Evolutionary conservation across 2,888 invertebrate genomes (phyloP).

Genomic region (Minunthozetes semirufus): DNA sequence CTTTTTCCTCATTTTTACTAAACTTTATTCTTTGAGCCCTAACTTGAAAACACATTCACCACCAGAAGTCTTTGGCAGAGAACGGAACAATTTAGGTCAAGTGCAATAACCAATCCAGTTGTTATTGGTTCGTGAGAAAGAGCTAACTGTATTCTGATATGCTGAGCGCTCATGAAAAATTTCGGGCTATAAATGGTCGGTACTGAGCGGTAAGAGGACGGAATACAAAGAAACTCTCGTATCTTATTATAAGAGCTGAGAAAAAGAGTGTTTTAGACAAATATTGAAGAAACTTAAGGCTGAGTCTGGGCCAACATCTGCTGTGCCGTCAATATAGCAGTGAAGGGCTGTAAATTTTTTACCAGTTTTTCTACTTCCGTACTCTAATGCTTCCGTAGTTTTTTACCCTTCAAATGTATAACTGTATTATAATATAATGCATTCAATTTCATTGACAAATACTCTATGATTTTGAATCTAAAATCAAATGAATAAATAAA

Average conservation of each 20-base stretch:
- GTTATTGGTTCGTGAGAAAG: neutral
- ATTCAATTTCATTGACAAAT: too few species aligned
- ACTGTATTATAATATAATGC: too few species aligned
- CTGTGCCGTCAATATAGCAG: constrained; percentile 2
- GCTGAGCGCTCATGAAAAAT: neutral
- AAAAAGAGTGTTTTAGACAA: neutral
- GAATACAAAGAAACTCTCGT: constrained; percentile 13
- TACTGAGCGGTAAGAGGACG: neutral
- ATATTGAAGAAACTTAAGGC: constrained; percentile 2
- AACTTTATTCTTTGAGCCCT: too few species aligned
- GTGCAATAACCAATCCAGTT: constrained; percentile 24
- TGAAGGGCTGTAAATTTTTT: neutral
- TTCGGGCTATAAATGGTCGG: too few species aligned
- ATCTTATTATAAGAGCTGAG: constrained; percentile 10
- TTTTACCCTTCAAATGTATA: too few species aligned
- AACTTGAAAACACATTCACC: too few species aligned
- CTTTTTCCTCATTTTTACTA: too few species aligned
- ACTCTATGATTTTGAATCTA: too few species aligned
- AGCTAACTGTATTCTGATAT: neutral
- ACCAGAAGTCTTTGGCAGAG: constrained; percentile 16
- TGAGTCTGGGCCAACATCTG: neutral
- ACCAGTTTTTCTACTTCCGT: neutral
- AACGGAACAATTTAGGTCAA: constrained; percentile 19
- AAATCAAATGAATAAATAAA: too few species aligned
- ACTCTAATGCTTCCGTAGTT: constrained; percentile 11